These are phyloP conservation scores for Drosophila cardini DNA, from an alignment of 1,140 invertebrate species.

Conservation along the genomic window DNA sequence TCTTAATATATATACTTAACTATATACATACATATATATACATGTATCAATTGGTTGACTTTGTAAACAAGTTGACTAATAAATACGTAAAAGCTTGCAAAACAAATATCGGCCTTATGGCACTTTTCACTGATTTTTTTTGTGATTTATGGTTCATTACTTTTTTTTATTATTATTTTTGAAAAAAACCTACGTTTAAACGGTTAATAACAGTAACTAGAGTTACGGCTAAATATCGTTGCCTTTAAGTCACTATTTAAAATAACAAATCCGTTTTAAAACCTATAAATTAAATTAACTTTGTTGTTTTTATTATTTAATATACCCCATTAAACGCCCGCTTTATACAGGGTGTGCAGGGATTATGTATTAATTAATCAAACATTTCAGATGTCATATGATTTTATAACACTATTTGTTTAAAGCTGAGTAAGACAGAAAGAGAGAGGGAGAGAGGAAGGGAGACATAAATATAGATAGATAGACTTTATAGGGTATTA, in stretches of 20 bases:
- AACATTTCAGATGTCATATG: conserved; percentile 1
- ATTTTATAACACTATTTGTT: neutral
- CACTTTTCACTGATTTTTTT: conserved; percentile 1
- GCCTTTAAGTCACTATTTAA: neutral
- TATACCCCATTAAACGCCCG: neutral
- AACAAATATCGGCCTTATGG: neutral
- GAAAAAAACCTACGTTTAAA: neutral
- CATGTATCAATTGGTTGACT: too few species aligned
- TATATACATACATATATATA: neutral
- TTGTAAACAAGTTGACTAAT: conserved; percentile 4
- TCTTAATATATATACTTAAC: neutral
- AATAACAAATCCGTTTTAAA: neutral
- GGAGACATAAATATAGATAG: too few species aligned
- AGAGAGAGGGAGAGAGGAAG: neutral
- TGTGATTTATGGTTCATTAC: neutral
- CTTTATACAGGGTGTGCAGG: neutral
- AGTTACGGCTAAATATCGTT: neutral
- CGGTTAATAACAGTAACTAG: neutral
- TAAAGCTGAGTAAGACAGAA: neutral
- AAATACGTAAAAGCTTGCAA: conserved; percentile 1
- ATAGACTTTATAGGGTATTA: neutral
- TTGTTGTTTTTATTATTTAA: neutral
- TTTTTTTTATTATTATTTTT: neutral
- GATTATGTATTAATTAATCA: conserved; percentile 1
- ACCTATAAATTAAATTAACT: too few species aligned